phyloP scores from a whole-genome alignment of 2,888 invertebrate species.

The Venusia cambrica region DNA sequence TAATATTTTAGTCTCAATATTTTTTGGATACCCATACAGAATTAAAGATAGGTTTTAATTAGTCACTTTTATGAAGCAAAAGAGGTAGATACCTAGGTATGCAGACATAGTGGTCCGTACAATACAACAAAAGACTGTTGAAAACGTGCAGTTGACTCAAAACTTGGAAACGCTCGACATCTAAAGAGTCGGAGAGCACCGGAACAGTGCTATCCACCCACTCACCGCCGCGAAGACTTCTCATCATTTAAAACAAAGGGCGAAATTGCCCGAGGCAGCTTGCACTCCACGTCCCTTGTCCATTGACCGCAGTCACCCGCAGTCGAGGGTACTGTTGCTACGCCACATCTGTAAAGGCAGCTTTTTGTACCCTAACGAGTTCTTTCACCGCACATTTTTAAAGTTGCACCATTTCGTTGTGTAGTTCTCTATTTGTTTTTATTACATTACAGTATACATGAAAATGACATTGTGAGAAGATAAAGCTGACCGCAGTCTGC shows the following conservation, averaged over 20 bases:
- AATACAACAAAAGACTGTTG: constrained; percentile 63
- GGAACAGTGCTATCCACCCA: constrained; percentile 66
- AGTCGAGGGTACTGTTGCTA: constrained; percentile 43
- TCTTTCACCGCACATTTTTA: constrained; percentile 30
- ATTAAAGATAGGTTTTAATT: too few species aligned
- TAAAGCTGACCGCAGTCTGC: constrained; percentile 20
- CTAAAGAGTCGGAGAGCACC: constrained; percentile 55
- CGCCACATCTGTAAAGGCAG: constrained; percentile 40
- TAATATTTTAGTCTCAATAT: too few species aligned
- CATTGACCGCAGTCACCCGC: constrained; percentile 70
- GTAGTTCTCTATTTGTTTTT: constrained; percentile 22
- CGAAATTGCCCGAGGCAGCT: constrained; percentile 61
- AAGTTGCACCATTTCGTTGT: constrained; percentile 18
- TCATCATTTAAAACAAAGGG: constrained; percentile 73
- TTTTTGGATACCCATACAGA: too few species aligned
- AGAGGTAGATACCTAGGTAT: too few species aligned
- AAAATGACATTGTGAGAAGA: constrained; percentile 19
- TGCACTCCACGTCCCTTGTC: constrained; percentile 52
- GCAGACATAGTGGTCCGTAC: too few species aligned
- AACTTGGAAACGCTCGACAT: constrained; percentile 57
- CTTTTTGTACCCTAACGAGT: constrained; percentile 32
- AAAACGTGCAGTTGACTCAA: constrained; percentile 56
- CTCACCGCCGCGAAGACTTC: constrained; percentile 58
- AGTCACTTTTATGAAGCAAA: too few species aligned
- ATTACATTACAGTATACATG: constrained; percentile 18